Base-by-base conservation (phyloP, 2,888 invertebrate genomes). In the Ennomos erosarius region DNA sequence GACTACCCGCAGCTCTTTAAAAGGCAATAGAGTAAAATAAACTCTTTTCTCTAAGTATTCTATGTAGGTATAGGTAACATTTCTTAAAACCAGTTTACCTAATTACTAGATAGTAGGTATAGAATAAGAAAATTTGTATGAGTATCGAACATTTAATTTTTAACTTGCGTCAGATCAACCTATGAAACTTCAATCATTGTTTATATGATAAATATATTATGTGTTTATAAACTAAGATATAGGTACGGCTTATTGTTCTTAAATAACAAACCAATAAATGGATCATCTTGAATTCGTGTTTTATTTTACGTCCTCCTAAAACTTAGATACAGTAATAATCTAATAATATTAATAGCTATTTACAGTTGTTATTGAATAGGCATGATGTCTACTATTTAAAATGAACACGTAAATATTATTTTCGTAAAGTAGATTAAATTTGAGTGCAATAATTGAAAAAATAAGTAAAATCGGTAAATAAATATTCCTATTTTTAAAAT, bases 201-300 rank as follows among this genome's bases (percentile, higher is more conserved):
- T 84, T 86, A 86, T 84, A 81, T 78, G 74, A 74, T 74, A 75
- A 34, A 38, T 26, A 26, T 26, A 50, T 74, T 76, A 81, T 81
- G 81, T 87, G 81, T 87, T 88, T 88, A 81, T 26, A 26, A 74
- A 39, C 43, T 60, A 60, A 84, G 84, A 79, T 86, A 75, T 78
- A n/a, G n/a, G n/a, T n/a, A 86, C 85, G 84, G 90, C 91, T 90
- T 90, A 89, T 84, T 82, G 85, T 86, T 85, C 89, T 89, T 85
- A 78, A 79, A 81, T 82, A 81, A 85, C 74, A 82, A 86, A 85
- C 85, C 78, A 90, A 88, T 89, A 88, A 90, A 89, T 84, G 81
- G 82, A 85, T 90, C 79, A 90, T 87, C 85, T 86, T 82, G 74
- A 84, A 85, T 73, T 81, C 48, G 78, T 38, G 77, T 91, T 91